These are phyloP conservation scores for Heteropelma amictum DNA, from an alignment of 2,888 invertebrate species.

Conservation along the genomic window DNA sequence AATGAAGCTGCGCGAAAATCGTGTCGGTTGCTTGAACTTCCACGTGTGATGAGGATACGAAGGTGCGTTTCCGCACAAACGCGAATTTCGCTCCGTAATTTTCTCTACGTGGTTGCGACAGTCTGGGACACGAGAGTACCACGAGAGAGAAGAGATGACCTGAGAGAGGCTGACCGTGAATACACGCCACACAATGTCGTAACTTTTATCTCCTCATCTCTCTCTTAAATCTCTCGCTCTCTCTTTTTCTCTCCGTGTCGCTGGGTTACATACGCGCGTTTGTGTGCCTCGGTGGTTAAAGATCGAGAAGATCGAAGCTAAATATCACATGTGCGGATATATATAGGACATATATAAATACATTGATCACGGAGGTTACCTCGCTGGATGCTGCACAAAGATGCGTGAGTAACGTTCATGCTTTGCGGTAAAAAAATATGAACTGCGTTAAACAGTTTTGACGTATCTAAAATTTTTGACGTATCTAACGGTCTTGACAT, in stretches of 20 bases:
- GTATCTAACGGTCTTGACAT: no score
- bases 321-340: background rate
- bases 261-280: conserved; percentile 6
- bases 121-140: background rate
- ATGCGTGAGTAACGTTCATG: conserved; percentile 54
- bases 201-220: conserved; percentile 22
- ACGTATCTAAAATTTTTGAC: no score
- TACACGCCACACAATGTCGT: conserved; percentile 36
- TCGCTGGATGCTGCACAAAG: conserved; percentile 35
- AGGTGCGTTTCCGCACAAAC: no score
- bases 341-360: background rate
- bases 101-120: conserved; percentile 1
- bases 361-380: conserved; percentile 3
- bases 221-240: conserved; percentile 1
- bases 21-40: no score
- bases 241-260: background rate
- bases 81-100: no score
- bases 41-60: no score
- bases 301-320: background rate
- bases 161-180: conserved; percentile 51
- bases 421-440: no score
- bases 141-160: conserved; percentile 32
- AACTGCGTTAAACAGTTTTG: no score
- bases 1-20: no score
- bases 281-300: background rate